Percentiles rank a stretch among this genome's conserved stretches.
Conservation (phyloP, 2,888 invertebrate species). For the Euplexia lucipara region DNA sequence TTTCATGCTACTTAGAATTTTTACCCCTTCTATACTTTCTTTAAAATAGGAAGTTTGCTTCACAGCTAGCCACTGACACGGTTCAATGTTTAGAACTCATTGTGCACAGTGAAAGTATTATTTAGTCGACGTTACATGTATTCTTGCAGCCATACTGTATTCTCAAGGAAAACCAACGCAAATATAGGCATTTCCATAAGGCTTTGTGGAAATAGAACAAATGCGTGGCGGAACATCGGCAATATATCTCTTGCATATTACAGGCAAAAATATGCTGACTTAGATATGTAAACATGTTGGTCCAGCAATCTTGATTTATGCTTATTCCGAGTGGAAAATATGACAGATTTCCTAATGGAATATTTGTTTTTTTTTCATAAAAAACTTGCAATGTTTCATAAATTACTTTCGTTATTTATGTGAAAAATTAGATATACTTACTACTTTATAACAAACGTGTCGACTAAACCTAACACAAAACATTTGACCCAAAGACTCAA, state of each 20-base stretch:
- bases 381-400: not conserved
- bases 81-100: slow-evolving; percentile 46
- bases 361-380: not conserved
- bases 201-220: slow-evolving; percentile 16
- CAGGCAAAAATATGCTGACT: slow-evolving; percentile 20
- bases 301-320: slow-evolving; percentile 20
- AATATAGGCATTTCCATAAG: slow-evolving; percentile 31
- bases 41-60: slow-evolving; percentile 29
- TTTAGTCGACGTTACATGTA: slow-evolving; percentile 46
- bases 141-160: slow-evolving; percentile 30
- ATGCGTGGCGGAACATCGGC: slow-evolving; percentile 4
- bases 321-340: slow-evolving; percentile 3
- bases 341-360: slow-evolving; percentile 19
- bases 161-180: slow-evolving; percentile 42
- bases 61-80: slow-evolving; percentile 36
- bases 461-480: slow-evolving; percentile 2
- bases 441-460: not conserved
- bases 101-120: slow-evolving; percentile 53
- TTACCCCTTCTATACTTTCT: not conserved
- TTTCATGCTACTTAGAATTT: not conserved
- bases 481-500: slow-evolving; percentile 22
- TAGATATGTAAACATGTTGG: slow-evolving; percentile 16
- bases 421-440: not conserved
- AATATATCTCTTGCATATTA: slow-evolving; percentile 28
- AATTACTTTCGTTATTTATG: not conserved